These are phyloP conservation scores for Paguma larvata DNA, from an alignment of 2,797 vertebrate genomes.

Conservation along the genomic window DNA sequence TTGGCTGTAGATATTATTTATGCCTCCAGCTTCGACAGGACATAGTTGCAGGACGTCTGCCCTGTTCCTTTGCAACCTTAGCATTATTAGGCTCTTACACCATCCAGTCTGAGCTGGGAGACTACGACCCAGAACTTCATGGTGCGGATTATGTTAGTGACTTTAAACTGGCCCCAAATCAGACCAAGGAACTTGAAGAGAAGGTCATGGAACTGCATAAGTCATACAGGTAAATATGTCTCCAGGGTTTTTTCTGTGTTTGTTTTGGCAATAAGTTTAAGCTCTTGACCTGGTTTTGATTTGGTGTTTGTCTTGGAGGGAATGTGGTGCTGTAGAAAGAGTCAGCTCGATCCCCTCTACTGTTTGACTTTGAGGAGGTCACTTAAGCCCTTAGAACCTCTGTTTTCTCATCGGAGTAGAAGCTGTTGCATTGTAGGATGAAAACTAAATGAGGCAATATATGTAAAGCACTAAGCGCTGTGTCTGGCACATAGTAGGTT, in stretches of 20 bases:
- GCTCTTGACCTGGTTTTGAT: neutral
- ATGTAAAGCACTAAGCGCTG: neutral
- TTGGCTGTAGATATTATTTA: conserved; percentile 93
- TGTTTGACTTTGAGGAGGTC: conserved; percentile 43
- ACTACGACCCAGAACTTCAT: conserved; percentile 96
- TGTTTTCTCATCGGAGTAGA: conserved; percentile 47
- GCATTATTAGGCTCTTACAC: conserved; percentile 97
- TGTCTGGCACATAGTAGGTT: neutral
- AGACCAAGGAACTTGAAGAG: conserved; percentile 97
- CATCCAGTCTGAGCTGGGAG: conserved; percentile 97
- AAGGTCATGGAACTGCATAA: conserved; percentile 98
- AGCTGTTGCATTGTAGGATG: neutral
- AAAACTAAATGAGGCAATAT: conserved; percentile 47
- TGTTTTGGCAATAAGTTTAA: conserved; percentile 66
- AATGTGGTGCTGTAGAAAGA: neutral
- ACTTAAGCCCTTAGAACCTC: conserved; percentile 11
- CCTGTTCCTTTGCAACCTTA: conserved; percentile 98
- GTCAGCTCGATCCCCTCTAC: neutral
- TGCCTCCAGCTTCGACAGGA: conserved; percentile 98
- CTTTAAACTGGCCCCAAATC: conserved; percentile 95
- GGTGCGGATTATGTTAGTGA: conserved; percentile 93
- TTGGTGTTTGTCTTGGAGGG: neutral
- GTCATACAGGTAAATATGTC: conserved; percentile 93
- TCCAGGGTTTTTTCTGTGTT: conserved; percentile 32
- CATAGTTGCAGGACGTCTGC: conserved; percentile 94